These are phyloP conservation scores for Brachyhypopomus occidentalis DNA, from an alignment of 2,113 vertebrate species.

Conservation along the genomic window DNA sequence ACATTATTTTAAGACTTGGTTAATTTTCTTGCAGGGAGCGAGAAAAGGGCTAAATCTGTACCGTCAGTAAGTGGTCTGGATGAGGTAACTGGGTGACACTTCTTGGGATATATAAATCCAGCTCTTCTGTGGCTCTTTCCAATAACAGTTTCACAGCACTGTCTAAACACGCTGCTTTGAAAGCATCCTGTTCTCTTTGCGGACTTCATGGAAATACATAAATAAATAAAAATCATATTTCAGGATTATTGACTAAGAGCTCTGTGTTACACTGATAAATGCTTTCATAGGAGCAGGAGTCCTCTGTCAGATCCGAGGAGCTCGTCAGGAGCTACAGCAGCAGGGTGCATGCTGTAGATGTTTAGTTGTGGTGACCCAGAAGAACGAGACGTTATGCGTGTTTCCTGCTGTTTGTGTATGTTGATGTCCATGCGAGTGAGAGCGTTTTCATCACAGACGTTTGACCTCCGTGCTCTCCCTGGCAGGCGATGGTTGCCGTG, in stretches of 20 bases:
- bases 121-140: conserved; percentile 19
- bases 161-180: neutral
- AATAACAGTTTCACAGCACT: neutral
- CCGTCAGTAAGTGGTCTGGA: conserved; percentile 9
- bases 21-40: conserved; percentile 21
- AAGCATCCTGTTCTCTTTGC: neutral
- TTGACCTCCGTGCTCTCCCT: neutral
- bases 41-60: conserved; percentile 23
- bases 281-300: neutral
- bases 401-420: neutral
- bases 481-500: neutral
- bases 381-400: too few species aligned
- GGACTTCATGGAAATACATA: neutral
- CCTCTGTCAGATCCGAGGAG: neutral
- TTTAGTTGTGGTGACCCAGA: neutral
- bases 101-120: conserved; percentile 33
- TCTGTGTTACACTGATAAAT: conserved; percentile 20
- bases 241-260: neutral
- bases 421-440: neutral
- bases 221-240: conserved; percentile 18
- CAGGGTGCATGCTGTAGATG: conserved; percentile 34
- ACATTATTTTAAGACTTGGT: conserved; percentile 32
- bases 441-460: neutral
- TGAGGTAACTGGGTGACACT: conserved; percentile 25
- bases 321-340: conserved; percentile 48